These are phyloP conservation scores for Ctena decussata DNA, from an alignment of 2,888 invertebrate species.

Conservation along the genomic window DNA sequence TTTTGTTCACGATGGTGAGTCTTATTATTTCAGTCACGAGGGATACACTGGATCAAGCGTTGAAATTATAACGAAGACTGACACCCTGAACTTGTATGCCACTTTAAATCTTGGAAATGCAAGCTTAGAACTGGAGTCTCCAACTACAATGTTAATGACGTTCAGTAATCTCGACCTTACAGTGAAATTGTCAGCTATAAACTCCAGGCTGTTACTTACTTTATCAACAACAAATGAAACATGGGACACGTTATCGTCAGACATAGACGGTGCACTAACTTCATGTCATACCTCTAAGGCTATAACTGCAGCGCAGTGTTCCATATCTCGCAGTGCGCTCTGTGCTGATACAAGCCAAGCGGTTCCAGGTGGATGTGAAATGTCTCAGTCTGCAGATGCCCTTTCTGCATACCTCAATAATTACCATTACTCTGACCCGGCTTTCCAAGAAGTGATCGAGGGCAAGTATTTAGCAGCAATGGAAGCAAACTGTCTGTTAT, in stretches of 20 bases:
- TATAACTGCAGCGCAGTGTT: slow-evolving; percentile 54
- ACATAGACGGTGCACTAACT: slow-evolving; percentile 60
- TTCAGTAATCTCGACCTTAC: slow-evolving; percentile 41
- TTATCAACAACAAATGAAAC: slow-evolving; percentile 43
- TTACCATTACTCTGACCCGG: slow-evolving; percentile 35
- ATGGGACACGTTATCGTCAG: slow-evolving; percentile 38
- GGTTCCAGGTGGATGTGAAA: slow-evolving; percentile 56
- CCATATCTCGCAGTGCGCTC: slow-evolving; percentile 45
- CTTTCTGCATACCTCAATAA: slow-evolving; percentile 45
- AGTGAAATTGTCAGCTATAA: slow-evolving; percentile 56
- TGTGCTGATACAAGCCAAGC: slow-evolving; percentile 48
- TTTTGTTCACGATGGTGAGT: slow-evolving; percentile 35
- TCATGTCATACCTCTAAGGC: slow-evolving; percentile 64
- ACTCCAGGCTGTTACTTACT: slow-evolving; percentile 56
- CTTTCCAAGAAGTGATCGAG: slow-evolving; percentile 52
- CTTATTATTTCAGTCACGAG: slow-evolving; percentile 57
- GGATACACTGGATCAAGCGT: slow-evolving; percentile 43
- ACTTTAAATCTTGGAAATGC: slow-evolving; percentile 47
- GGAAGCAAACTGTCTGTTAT: slow-evolving; percentile 65
- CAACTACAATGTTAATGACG: slow-evolving; percentile 54
- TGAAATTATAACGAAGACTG: slow-evolving; percentile 19
- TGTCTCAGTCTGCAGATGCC: slow-evolving; percentile 49
- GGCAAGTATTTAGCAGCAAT: slow-evolving; percentile 45
- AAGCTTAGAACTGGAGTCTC: slow-evolving; percentile 48
- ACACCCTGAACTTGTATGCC: slow-evolving; percentile 41